Evolutionary conservation across 2,113 vertebrate species (phyloP), one percentile per base, ranked within the genome.

Genomic region (Ginglymostoma cirratum): DNA sequence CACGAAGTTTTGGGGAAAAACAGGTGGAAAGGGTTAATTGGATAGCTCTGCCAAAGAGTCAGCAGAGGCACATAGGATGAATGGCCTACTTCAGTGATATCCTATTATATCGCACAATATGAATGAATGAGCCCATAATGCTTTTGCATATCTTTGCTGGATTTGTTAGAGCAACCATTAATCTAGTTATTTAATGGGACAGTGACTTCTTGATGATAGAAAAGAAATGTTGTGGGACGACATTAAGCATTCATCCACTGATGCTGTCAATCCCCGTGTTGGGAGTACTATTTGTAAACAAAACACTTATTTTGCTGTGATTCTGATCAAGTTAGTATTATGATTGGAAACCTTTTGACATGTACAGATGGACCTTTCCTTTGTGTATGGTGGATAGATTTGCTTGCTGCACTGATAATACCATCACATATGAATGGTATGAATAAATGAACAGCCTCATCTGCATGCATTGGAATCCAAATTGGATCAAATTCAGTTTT

Each of bases 401-500:
- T 61, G 14, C 15, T 34, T 65, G 15, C 87, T 17, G 19, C 87
- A 65, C 87, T n/a, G 89, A 93, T 38, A 93, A n/a, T 93, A 19
- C 34, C 89, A 66, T 38, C 30, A 5, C 30, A 65, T 19, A 17
- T 66, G 61, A 65, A 67, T 93, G 34, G 19, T 38, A 66, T 93
- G 61, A 93, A 93, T 93, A 93, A 93, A 38, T 93, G 34, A 93
- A 66, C 89, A 93, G 85, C 17, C 89, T 93, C 89, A 93, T 66
- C 61, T 93, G 89, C 34, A 66, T 93, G 89, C 61, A 93, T 93
- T n/a, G n/a, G n/a, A 93, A 66, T 93, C 89, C 89, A 93, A 93
- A 67, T 66, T 93, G 89, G 89, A 93, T 93, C 61, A 93, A 38
- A 93, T 93, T 93, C 89, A 67, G 89, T 66, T 93, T 65, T 93